Conservation (phyloP, 2,113 vertebrate species). For the Macquaria australasica region DNA sequence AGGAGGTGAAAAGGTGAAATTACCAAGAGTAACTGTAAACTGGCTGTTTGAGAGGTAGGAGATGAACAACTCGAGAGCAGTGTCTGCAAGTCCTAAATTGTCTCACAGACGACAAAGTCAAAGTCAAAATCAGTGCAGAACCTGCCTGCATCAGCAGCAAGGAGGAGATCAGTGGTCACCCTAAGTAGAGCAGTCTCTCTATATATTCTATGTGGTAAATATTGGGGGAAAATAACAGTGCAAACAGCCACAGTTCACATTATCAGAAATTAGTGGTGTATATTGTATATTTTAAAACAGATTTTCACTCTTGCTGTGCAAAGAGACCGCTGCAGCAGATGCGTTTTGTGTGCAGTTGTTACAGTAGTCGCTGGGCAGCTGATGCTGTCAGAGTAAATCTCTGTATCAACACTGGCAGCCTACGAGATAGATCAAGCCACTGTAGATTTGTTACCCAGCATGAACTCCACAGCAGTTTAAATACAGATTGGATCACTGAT, state of each 20-base stretch:
- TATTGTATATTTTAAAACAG: not conserved
- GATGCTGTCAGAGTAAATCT: constrained; percentile 27
- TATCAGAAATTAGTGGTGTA: not conserved
- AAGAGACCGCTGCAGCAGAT: not conserved
- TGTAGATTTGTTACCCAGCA: constrained; percentile 11
- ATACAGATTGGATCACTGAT: not conserved
- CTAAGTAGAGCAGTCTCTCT: not conserved
- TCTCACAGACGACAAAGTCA: no score
- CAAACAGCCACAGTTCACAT: not conserved
- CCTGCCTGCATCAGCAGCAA: no score
- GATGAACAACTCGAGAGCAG: not conserved
- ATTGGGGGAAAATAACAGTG: not conserved
- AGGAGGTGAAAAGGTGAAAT: no score
- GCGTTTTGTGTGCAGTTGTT: not conserved
- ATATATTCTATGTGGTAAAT: not conserved
- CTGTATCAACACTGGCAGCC: constrained; percentile 15
- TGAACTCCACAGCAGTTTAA: not conserved
- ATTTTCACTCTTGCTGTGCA: not conserved
- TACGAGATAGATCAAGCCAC: constrained; percentile 5
- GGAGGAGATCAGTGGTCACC: no score
- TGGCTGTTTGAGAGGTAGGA: not conserved
- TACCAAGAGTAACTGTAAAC: not conserved
- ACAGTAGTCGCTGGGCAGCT: not conserved
- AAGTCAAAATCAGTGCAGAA: not conserved
- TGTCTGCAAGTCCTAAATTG: not conserved